phyloP scores from a whole-genome alignment of 1,140 invertebrate genomes.

The Parapsyche elsis region DNA sequence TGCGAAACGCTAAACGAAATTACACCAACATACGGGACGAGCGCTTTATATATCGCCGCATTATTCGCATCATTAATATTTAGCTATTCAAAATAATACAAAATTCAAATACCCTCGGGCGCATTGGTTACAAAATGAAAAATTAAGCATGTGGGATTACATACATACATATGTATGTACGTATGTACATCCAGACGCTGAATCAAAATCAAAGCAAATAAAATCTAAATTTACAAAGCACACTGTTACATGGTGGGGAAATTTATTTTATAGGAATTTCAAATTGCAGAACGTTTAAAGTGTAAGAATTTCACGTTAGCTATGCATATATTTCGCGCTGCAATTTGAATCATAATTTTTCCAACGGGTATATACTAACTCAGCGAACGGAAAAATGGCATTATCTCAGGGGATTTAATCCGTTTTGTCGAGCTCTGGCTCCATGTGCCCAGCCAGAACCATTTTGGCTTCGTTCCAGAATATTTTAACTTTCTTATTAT shows the following conservation, averaged over 20 bases:
- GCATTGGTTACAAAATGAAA: no score
- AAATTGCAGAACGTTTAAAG: no score
- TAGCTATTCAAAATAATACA: no score
- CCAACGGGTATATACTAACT: conserved; percentile 40
- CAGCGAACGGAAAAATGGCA: conserved; percentile 50
- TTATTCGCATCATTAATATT: not conserved
- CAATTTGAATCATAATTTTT: conserved; percentile 46
- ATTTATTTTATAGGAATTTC: no score
- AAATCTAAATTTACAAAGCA: no score
- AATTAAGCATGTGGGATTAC: no score
- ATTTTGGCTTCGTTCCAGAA: conserved; percentile 45
- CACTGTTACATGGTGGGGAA: no score
- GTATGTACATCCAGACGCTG: no score
- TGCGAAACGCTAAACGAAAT: not conserved
- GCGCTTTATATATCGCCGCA: not conserved
- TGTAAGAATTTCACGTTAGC: no score
- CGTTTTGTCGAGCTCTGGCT: conserved; percentile 42
- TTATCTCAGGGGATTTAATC: conserved; percentile 51
- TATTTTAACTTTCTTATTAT: conserved; percentile 50
- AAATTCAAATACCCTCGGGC: no score
- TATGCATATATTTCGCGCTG: not conserved
- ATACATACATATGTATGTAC: no score
- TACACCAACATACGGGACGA: not conserved
- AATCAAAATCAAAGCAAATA: no score
- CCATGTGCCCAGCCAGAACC: conserved; percentile 15